These are phyloP conservation scores for Drosophila kuntzei DNA, from an alignment of 2,888 invertebrate species.

Conservation along the genomic window DNA sequence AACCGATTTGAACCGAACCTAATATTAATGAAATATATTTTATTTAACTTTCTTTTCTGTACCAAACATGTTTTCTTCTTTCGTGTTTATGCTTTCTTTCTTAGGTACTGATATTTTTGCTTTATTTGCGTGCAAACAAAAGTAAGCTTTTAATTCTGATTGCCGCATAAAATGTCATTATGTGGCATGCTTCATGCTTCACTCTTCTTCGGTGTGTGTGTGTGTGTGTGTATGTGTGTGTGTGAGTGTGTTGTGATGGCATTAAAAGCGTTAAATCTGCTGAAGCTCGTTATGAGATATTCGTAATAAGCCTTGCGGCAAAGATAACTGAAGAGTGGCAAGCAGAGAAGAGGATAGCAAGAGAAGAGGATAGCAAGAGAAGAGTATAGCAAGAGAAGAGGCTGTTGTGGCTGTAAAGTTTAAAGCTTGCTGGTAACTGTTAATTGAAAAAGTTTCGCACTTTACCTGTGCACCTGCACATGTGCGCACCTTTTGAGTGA, in stretches of 20 bases:
- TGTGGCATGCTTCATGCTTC: slow-evolving; percentile 25
- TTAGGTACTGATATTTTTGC: background rate
- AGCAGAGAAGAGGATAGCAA: background rate
- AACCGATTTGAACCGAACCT: too few relatives aligned
- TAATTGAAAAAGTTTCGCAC: slow-evolving; percentile 77
- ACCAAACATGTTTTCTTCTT: too few relatives aligned
- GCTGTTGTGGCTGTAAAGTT: slow-evolving; percentile 55
- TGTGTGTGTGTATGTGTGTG: background rate
- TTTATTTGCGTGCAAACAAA: slow-evolving; percentile 16
- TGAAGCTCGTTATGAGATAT: slow-evolving; percentile 60
- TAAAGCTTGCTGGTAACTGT: slow-evolving; percentile 69
- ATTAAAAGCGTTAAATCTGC: slow-evolving; percentile 60
- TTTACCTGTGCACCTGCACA: slow-evolving; percentile 50
- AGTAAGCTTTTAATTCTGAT: slow-evolving; percentile 60
- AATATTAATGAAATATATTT: too few relatives aligned
- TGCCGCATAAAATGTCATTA: slow-evolving; percentile 65
- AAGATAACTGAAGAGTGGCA: slow-evolving; percentile 28
- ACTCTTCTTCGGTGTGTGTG: background rate
- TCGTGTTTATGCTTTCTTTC: background rate
- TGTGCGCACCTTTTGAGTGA: slow-evolving; percentile 61
- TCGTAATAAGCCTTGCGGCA: slow-evolving; percentile 61
- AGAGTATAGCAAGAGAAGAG: background rate
- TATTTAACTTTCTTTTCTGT: too few relatives aligned
- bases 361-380: background rate
- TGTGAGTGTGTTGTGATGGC: slow-evolving; percentile 20